A percentile compares a stretch with the other conserved stretches of the same genome.
phyloP scores from a whole-genome alignment of 2,113 vertebrate species.

The Apteryx owenii region DNA sequence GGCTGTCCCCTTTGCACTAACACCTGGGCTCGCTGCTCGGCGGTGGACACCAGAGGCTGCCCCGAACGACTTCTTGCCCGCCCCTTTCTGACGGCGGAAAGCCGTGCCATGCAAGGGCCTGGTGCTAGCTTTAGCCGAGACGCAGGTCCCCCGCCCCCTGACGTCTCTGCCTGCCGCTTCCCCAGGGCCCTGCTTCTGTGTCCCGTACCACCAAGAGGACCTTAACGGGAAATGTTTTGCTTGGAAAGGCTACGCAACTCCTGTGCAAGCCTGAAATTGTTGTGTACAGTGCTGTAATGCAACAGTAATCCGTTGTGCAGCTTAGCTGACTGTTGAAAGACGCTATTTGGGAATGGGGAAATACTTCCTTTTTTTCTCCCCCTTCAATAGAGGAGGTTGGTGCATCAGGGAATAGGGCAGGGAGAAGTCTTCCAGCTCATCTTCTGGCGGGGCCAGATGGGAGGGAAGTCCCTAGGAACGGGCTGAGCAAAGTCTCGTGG shows the following conservation, averaged over 20 bases:
- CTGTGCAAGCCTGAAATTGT: constrained; percentile 3
- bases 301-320: constrained; percentile 14
- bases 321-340: constrained; percentile 25
- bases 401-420: neutral
- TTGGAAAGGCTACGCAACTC: neutral
- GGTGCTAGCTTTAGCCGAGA: rapidly evolving
- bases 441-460: neutral
- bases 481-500: neutral
- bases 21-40: rapidly evolving
- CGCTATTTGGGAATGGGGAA: neutral
- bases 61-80: neutral
- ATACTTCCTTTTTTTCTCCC: neutral
- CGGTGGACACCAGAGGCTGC: neutral
- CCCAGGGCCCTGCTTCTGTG: neutral
- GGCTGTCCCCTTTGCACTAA: neutral
- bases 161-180: neutral
- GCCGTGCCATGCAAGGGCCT: rapidly evolving
- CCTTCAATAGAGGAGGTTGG: neutral
- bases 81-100: neutral
- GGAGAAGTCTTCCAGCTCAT: neutral
- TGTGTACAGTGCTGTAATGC: constrained; percentile 17
- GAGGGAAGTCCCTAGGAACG: neutral
- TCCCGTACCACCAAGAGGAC: neutral
- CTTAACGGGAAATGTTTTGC: neutral
- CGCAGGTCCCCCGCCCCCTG: neutral